Percentiles rank a stretch among this genome's conserved stretches.
phyloP scores from a whole-genome alignment of 2,113 vertebrate genomes.

The Mustelus asterias region DNA sequence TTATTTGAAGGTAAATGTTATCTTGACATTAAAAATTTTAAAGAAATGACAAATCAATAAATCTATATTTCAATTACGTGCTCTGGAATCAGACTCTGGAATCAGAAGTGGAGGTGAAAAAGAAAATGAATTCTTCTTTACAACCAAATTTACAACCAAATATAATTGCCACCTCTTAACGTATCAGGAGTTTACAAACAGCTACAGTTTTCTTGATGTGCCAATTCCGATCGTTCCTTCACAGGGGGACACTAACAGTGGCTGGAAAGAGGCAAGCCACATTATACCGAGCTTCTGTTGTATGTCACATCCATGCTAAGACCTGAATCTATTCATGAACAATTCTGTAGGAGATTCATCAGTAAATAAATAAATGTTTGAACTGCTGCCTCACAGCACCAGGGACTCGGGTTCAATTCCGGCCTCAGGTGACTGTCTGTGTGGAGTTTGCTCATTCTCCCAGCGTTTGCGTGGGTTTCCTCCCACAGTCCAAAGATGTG shows the following conservation, averaged over 20 bases:
- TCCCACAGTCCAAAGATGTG: too few relatives aligned
- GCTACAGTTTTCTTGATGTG: not conserved
- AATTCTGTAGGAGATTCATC: not conserved
- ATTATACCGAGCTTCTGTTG: not conserved
- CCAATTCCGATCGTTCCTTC: not conserved
- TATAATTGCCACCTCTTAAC: not conserved
- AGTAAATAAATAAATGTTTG: not conserved
- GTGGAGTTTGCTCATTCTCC: too few relatives aligned
- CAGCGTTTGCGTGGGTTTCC: too few relatives aligned
- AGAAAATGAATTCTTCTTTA: not conserved
- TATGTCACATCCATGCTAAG: not conserved
- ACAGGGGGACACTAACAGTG: not conserved
- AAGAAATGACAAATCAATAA: not conserved
- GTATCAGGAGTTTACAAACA: not conserved
- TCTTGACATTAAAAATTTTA: not conserved
- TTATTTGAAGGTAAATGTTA: not conserved
- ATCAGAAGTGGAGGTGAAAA: not conserved
- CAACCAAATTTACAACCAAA: not conserved
- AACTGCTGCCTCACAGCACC: not conserved
- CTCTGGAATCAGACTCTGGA: not conserved
- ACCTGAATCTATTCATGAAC: not conserved
- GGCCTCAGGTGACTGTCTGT: too few relatives aligned
- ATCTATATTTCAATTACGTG: not conserved
- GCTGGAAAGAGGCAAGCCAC: not conserved
- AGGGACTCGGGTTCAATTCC: too few relatives aligned